Evolutionary conservation across 2,113 vertebrate genomes (phyloP), one percentile per base, ranked within the genome.

Genomic region (Sapayoa aenigma): DNA sequence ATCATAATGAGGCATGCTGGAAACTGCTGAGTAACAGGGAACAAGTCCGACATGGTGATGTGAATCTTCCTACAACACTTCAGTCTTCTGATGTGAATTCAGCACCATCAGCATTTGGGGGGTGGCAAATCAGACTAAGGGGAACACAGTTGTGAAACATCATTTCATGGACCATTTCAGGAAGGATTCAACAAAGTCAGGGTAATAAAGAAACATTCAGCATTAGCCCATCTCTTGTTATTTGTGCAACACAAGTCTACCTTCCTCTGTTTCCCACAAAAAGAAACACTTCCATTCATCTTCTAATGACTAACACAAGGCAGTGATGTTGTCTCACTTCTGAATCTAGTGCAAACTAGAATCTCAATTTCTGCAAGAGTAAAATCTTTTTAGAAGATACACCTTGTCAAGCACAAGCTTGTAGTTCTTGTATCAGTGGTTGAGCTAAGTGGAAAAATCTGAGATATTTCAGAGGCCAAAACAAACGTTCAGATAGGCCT

Each of bases 261-360:
- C 35, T 66, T 72, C n/a, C 55, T 47, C 8, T 39, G 9, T 44
- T 85, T 94, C 72, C 58, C n/a, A n/a, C 44, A 55, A 35, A 62
- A 78, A 63, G 14, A 2, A 15, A 31, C n/a, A 55, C 11, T 35
- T 69, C 28, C 20, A 1, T 31, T 83, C 35, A 84, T 7, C 24
- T 41, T 37, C 35, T 56, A 50, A 52, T 46, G 35, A 50, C 33
- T n/a, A 27, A 24, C 22, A 52, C 27, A 79, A 30, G 17, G 13
- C 1, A 46, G 0, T 42, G 60, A 49, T 47, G 14, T 28, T 3
- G 0, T 42, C 8, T 31, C 28, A 35, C 20, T 66, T 37, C 49
- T 88, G 41, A 14, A n/a, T 37, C 33, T 41, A 60, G 41, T 24
- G 27, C 24, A 35, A 69, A 39, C 63, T 52, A 28, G 27, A 59